Conservation (phyloP, 2,113 vertebrate species). For the Platysternon megacephalum region DNA sequence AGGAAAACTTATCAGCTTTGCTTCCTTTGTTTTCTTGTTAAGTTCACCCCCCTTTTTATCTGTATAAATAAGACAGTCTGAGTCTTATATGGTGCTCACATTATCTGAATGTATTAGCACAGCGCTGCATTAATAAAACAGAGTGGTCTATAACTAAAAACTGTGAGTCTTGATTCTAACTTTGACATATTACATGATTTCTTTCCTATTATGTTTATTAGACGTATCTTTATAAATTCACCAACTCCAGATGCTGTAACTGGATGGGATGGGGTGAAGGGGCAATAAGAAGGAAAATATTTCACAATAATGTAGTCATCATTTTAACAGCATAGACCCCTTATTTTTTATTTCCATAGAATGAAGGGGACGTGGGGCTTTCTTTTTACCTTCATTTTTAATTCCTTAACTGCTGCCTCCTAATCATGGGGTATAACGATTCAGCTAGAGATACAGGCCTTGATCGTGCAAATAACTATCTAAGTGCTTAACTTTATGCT, state of each 20-base stretch:
- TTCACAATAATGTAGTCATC: background rate
- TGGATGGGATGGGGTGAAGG: rapidly evolving
- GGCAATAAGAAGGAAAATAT: background rate
- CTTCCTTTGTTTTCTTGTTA: no score
- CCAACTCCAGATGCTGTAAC: background rate
- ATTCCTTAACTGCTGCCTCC: background rate
- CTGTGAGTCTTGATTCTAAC: no score
- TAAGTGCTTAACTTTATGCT: background rate
- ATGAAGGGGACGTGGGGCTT: no score
- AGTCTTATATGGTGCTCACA: no score
- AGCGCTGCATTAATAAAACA: no score
- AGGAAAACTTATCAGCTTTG: no score
- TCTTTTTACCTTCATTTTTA: background rate
- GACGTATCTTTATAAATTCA: background rate
- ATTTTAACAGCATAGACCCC: background rate
- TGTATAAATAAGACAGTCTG: no score
- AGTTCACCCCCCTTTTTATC: no score
- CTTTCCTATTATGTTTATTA: background rate
- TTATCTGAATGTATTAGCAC: no score
- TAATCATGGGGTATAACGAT: rapidly evolving
- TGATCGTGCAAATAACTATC: background rate
- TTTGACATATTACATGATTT: background rate
- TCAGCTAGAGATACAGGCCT: background rate
- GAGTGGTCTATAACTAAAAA: no score
- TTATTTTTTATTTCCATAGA: background rate